Conservation (phyloP, 2,888 invertebrate genomes). For the Ditylenchus weischeri region DNA sequence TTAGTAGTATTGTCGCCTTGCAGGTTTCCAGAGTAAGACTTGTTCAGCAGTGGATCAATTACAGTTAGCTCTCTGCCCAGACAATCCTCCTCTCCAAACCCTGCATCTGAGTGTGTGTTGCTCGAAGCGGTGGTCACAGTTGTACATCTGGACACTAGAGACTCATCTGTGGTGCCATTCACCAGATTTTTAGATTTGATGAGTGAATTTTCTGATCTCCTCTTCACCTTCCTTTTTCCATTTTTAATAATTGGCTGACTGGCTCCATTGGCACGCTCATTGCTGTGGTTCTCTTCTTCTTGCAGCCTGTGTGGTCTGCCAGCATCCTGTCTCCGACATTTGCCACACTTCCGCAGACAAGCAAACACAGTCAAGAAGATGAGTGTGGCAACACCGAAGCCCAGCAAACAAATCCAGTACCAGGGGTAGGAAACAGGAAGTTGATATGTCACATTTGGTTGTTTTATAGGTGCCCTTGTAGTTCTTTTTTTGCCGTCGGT, state of each 20-base stretch:
- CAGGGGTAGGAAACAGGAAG: not conserved
- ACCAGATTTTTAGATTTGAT: not conserved
- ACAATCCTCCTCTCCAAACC: not conserved
- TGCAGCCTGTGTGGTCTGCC: not conserved
- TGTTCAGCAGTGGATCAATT: conserved; percentile 22
- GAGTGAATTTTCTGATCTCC: not conserved
- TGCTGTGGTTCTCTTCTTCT: not conserved
- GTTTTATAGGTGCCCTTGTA: not conserved
- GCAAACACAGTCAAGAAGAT: conserved; percentile 5
- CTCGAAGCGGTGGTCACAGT: conserved; percentile 8
- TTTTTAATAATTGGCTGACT: not conserved
- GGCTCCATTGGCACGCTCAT: not conserved
- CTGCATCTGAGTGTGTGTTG: conserved; percentile 1
- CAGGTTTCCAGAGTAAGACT: not conserved
- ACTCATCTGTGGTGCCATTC: conserved; percentile 16
- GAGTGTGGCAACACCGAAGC: not conserved
- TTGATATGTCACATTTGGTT: not conserved
- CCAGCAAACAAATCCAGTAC: conserved; percentile 7
- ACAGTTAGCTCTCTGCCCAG: conserved; percentile 17
- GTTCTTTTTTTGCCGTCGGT: not conserved
- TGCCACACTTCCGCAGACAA: not conserved
- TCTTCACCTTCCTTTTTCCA: conserved; percentile 6
- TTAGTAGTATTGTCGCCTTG: conserved; percentile 4
- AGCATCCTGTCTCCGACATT: not conserved
- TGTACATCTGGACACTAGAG: conserved; percentile 15